Evolutionary conservation across 2,113 vertebrate genomes (phyloP).

Genomic region (Cichladusa arquata): DNA sequence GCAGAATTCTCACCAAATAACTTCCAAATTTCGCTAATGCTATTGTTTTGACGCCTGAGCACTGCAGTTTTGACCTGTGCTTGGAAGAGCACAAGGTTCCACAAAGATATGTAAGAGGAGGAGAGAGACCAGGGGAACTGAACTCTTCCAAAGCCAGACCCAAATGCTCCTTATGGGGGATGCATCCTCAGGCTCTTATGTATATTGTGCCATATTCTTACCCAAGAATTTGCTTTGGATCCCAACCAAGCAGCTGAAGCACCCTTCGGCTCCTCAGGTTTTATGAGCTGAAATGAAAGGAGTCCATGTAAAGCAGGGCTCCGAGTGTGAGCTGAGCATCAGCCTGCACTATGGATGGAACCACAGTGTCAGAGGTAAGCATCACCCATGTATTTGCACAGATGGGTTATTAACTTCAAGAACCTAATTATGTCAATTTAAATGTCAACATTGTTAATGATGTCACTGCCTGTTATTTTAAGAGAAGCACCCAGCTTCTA

Average conservation of each 20-base stretch:
- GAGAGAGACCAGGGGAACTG: neutral
- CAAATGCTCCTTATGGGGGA: accelerated
- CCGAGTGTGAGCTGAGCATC: neutral
- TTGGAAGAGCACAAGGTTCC: neutral
- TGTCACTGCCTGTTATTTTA: slow-evolving; percentile 28
- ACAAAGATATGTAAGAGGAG: neutral
- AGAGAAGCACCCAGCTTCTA: neutral
- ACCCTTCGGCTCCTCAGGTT: neutral
- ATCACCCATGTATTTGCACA: neutral
- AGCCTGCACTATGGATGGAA: neutral
- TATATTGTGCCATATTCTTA: neutral
- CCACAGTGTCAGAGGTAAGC: neutral
- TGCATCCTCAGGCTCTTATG: neutral
- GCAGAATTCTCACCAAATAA: neutral
- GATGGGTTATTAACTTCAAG: slow-evolving; percentile 36
- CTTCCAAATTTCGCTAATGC: neutral
- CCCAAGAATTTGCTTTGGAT: neutral
- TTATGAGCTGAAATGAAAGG: neutral
- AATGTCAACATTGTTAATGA: slow-evolving; percentile 31
- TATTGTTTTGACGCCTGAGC: neutral
- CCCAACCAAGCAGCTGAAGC: neutral
- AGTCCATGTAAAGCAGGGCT: neutral
- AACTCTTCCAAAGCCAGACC: neutral
- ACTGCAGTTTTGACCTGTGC: neutral
- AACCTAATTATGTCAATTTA: slow-evolving; percentile 36